Conservation (phyloP, 2,888 invertebrate species). For the Acronicta aceris region DNA sequence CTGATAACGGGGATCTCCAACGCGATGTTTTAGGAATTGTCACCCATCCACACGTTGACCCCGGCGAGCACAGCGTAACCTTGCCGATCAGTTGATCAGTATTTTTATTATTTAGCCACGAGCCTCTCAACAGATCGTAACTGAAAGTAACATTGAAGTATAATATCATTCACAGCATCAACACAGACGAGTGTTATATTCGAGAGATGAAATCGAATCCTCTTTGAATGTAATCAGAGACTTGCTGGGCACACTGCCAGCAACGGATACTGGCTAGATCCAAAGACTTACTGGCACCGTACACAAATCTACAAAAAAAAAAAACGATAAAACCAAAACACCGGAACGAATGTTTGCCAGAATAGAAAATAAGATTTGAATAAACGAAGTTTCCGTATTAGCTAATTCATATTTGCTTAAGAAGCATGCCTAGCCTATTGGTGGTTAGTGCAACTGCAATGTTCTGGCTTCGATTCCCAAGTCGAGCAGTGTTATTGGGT, state of each 20-base stretch:
- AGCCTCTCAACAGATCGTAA: no score
- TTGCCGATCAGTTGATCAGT: no score
- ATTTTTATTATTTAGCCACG: no score
- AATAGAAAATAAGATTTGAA: conserved; percentile 32
- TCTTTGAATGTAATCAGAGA: conserved; percentile 65
- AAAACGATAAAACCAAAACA: conserved; percentile 39
- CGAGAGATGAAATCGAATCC: conserved; percentile 61
- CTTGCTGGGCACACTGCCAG: conserved; percentile 61
- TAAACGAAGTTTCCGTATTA: conserved; percentile 18
- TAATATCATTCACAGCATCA: conserved; percentile 42
- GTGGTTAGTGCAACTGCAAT: no score
- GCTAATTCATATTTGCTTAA: conserved; percentile 17
- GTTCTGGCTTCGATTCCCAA: no score
- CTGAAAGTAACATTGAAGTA: conserved; percentile 13
- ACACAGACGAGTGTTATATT: conserved; percentile 51
- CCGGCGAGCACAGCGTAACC: no score
- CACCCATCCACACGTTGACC: no score
- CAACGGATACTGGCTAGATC: conserved; percentile 45
- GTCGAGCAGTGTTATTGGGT: no score
- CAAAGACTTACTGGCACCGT: conserved; percentile 58
- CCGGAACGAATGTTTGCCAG: conserved; percentile 30
- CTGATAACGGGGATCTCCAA: no score
- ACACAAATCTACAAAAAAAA: conserved; percentile 34
- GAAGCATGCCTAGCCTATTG: neutral
- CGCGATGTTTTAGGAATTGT: no score